Evolutionary conservation across 2,797 vertebrate genomes (phyloP).

Genomic region (Rhyacichthys aspro): DNA sequence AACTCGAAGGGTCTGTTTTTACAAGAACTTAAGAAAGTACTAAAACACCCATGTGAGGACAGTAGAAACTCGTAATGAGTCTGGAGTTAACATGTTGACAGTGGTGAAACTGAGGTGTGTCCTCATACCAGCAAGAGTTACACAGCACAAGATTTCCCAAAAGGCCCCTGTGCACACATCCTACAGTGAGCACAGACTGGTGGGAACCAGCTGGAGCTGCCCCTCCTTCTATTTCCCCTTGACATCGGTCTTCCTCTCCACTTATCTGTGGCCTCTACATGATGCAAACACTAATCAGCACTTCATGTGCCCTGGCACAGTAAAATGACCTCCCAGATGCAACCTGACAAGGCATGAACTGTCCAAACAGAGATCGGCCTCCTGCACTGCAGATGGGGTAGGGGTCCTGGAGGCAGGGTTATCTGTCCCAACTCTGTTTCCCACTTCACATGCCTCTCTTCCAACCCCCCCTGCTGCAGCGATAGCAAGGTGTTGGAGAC

Average conservation of each 20-base stretch:
- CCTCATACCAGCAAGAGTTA: slow-evolving; percentile 20
- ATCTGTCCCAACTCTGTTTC: slow-evolving; percentile 71
- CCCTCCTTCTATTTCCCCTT: slow-evolving; percentile 71
- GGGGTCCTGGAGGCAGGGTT: slow-evolving; percentile 61
- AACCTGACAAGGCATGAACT: slow-evolving; percentile 72
- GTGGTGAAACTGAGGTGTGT: slow-evolving; percentile 23
- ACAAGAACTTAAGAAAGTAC: slow-evolving; percentile 27
- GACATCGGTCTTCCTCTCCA: slow-evolving; percentile 74
- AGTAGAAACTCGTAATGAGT: slow-evolving; percentile 17
- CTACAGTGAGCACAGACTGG: slow-evolving; percentile 30
- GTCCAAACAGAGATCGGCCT: slow-evolving; percentile 57
- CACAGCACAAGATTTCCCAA: slow-evolving; percentile 31
- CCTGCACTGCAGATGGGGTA: slow-evolving; percentile 44
- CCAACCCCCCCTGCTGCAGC: slow-evolving; percentile 55
- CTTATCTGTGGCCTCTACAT: slow-evolving; percentile 71
- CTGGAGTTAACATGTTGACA: slow-evolving; percentile 12
- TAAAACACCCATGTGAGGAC: slow-evolving; percentile 17
- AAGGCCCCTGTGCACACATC: slow-evolving; percentile 31
- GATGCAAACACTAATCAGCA: slow-evolving; percentile 78
- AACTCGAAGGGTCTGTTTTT: slow-evolving; percentile 77
- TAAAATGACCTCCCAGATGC: slow-evolving; percentile 65
- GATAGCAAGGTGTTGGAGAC: slow-evolving; percentile 90
- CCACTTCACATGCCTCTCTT: slow-evolving; percentile 81
- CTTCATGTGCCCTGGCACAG: slow-evolving; percentile 61
- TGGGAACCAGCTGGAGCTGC: slow-evolving; percentile 65